Evolutionary conservation across 2,113 vertebrate genomes (phyloP).

Genomic region (Isichthys henryi): DNA sequence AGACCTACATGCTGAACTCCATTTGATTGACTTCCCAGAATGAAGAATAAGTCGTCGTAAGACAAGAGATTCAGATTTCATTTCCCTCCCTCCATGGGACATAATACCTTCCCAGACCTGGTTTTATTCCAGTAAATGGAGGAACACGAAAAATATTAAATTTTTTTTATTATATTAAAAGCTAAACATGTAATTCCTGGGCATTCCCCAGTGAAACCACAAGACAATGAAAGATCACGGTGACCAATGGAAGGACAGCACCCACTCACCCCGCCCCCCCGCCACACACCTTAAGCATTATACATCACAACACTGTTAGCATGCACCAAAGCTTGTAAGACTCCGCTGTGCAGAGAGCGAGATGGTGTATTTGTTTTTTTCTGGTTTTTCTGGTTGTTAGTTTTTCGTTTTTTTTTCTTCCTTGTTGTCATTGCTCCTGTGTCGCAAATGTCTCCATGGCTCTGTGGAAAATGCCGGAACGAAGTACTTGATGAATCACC

Average conservation of each 20-base stretch:
- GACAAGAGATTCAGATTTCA: background rate
- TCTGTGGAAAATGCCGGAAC: constrained; percentile 15
- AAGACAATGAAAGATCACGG: background rate
- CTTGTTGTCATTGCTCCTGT: background rate
- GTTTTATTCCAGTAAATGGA: constrained; percentile 1
- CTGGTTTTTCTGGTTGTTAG: background rate
- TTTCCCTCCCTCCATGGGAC: background rate
- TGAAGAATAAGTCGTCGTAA: background rate
- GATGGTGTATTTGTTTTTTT: background rate
- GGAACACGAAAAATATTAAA: no score
- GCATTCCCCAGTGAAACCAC: background rate
- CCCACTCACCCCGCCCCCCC: background rate
- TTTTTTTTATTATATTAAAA: background rate
- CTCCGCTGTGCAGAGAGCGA: background rate
- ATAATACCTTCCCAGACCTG: background rate
- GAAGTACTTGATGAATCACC: constrained; percentile 27
- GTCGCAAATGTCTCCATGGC: constrained; percentile 9
- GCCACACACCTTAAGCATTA: background rate
- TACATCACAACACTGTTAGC: background rate
- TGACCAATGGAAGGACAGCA: background rate
- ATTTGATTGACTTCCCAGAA: background rate
- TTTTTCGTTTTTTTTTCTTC: background rate
- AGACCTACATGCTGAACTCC: background rate
- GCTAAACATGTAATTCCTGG: background rate
- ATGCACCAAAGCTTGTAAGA: background rate